Evolutionary conservation across 2,888 invertebrate genomes (phyloP), one percentile per base, ranked within the genome.

Genomic region (Epinotia ramella): DNA sequence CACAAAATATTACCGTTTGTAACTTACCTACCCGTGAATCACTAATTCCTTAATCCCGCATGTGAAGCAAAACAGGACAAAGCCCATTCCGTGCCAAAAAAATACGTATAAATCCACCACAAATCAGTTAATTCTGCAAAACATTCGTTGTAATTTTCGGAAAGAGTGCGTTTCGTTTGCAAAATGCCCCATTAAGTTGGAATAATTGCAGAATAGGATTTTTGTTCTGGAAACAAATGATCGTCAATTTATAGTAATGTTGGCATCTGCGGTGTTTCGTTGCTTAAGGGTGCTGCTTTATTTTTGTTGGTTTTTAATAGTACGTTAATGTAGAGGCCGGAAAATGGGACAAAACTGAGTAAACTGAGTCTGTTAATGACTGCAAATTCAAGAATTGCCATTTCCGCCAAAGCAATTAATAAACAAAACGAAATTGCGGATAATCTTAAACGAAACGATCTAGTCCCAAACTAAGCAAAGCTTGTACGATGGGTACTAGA

Each of bases 151-250:
- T 81, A 79, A 82, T 86, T 86, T 84, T 81, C 83, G 84, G 76
- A 79, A 81, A 84, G 84, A 86, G 83, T 84, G 82, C 84, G 85
- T 86, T 85, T 80, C 83, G 80, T 82, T 79, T 80, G 83, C 79
- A 82, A 85, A 69, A 84, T 81, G 84, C 82, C 77, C 83, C 83
- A 83, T 84, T 84, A 82, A 83, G 84, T 81, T 78, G 75, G 80
- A 78, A 81, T 84, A 87, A 86, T 87, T 84, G 84, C 83, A 80
- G 84, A 83, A 84, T 80, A 81, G 82, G 81, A 83, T 83, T 82
- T 82, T 78, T 78, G 79, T 78, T 78, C 76, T 62, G 73, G 74
- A 78, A 75, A 78, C 78, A 75, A 78, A 80, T 79, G 77, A 79
- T 77, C 77, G 69, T 67, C 77, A 69, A 76, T 80, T 80, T 79